Percentiles rank a stretch among this genome's conserved stretches.
These are phyloP conservation scores for Pristionchus entomophagus DNA, from an alignment of 2,888 invertebrate genomes.

Conservation along the genomic window DNA sequence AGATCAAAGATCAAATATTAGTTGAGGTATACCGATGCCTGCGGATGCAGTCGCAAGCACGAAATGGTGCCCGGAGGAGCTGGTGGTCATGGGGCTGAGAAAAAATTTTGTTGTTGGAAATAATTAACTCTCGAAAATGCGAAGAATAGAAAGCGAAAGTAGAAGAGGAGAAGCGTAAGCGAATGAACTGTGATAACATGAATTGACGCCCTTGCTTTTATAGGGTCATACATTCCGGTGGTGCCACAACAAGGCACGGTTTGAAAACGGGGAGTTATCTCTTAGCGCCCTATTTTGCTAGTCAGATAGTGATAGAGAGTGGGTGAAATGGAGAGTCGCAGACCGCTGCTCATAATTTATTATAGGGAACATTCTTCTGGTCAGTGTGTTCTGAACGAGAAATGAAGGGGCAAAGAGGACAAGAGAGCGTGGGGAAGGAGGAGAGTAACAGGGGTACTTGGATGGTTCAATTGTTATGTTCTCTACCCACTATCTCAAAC, in stretches of 20 bases:
- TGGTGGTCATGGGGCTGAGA: not conserved
- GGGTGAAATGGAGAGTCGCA: too few species aligned
- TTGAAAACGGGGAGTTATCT: too few species aligned
- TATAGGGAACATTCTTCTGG: not conserved
- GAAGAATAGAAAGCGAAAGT: not conserved
- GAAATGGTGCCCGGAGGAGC: slow-evolving; percentile 32
- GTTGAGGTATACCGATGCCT: not conserved
- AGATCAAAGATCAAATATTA: not conserved
- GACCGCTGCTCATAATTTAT: too few species aligned
- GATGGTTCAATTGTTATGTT: not conserved
- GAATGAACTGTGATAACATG: not conserved
- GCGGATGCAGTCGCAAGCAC: not conserved
- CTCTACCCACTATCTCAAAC: too few species aligned
- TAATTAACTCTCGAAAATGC: not conserved
- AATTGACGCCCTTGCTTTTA: not conserved
- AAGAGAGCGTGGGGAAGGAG: not conserved
- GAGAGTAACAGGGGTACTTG: not conserved
- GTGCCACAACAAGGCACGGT: too few species aligned
- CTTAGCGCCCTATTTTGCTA: too few species aligned
- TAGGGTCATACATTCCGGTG: not conserved
- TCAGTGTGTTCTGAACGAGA: too few species aligned
- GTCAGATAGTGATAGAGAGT: too few species aligned
- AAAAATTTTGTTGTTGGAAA: not conserved
- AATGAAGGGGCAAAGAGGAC: not conserved
- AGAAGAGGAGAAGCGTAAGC: not conserved